A percentile compares a stretch with the other conserved stretches of the same genome.
phyloP scores from a whole-genome alignment of 2,888 invertebrate genomes.

The Odontomyia ornata region DNA sequence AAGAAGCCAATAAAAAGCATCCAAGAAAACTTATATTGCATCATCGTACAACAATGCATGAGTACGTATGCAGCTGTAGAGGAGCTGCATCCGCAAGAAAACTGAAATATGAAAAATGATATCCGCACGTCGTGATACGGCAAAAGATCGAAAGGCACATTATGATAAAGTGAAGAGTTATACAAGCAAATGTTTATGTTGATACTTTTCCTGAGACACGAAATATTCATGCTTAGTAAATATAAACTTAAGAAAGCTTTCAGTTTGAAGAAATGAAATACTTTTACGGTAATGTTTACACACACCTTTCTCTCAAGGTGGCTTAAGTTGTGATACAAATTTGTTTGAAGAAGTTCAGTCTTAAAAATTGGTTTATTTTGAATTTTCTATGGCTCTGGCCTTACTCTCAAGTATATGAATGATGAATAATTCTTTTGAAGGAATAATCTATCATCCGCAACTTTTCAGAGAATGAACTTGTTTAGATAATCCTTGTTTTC shows the following conservation, averaged over 20 bases:
- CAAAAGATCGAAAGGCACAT: constrained; percentile 1
- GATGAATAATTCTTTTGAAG: too few relatives aligned
- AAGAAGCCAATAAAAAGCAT: constrained; percentile 29
- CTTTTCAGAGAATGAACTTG: background rate
- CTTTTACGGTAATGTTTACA: too few relatives aligned
- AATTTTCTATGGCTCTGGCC: too few relatives aligned
- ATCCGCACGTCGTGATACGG: background rate
- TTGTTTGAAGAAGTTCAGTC: too few relatives aligned
- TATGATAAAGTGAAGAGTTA: background rate
- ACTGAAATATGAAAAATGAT: background rate
- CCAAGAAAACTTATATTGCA: constrained; percentile 14
- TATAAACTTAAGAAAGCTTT: too few relatives aligned
- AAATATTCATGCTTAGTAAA: background rate
- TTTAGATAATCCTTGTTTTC: background rate
- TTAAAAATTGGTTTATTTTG: too few relatives aligned
- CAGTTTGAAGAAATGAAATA: too few relatives aligned
- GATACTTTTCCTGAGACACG: background rate
- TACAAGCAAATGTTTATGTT: background rate
- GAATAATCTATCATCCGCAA: too few relatives aligned
- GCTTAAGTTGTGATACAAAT: too few relatives aligned
- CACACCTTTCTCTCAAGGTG: too few relatives aligned
- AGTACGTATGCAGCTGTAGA: background rate
- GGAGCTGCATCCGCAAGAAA: background rate
- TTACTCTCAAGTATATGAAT: too few relatives aligned
- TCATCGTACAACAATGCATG: background rate